These are phyloP conservation scores for Alexandromys fortis DNA, from an alignment of 2,113 vertebrate species.

Conservation along the genomic window DNA sequence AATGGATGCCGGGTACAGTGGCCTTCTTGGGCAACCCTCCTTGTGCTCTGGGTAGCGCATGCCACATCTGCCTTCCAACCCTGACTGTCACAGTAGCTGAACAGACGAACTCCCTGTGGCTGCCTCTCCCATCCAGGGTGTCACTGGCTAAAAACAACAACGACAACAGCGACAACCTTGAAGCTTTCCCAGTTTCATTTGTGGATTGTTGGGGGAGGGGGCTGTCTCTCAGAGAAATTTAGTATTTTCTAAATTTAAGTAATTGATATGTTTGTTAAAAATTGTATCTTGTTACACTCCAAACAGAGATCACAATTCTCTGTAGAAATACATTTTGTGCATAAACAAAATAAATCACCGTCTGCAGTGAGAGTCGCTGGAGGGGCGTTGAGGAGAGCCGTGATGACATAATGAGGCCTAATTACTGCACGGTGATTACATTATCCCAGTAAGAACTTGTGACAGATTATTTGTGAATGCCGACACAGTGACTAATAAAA, in stretches of 20 bases:
- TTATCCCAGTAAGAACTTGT: neutral
- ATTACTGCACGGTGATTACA: rapidly evolving
- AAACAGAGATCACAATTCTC: neutral
- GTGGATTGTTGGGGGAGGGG: neutral
- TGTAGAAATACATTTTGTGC: neutral
- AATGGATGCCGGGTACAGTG: neutral
- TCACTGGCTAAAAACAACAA: neutral
- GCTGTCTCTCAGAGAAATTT: neutral
- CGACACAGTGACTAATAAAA: neutral
- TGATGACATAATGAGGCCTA: neutral
- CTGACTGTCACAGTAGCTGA: neutral
- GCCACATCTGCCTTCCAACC: neutral
- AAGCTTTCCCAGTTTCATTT: neutral
- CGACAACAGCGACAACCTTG: rapidly evolving
- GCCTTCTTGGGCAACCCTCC: neutral
- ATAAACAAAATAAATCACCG: neutral
- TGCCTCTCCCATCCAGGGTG: rapidly evolving
- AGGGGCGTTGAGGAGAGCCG: rapidly evolving
- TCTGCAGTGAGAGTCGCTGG: rapidly evolving
- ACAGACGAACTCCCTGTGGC: rapidly evolving
- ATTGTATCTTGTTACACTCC: neutral
- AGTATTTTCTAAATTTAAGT: constrained; percentile 12
- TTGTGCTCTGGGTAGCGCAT: too few species aligned
- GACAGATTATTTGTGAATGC: neutral
- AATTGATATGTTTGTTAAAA: constrained; percentile 30